Evolutionary conservation across 2,113 vertebrate species (phyloP), one percentile per base, ranked within the genome.

Genomic region (Apeltes quadracus): DNA sequence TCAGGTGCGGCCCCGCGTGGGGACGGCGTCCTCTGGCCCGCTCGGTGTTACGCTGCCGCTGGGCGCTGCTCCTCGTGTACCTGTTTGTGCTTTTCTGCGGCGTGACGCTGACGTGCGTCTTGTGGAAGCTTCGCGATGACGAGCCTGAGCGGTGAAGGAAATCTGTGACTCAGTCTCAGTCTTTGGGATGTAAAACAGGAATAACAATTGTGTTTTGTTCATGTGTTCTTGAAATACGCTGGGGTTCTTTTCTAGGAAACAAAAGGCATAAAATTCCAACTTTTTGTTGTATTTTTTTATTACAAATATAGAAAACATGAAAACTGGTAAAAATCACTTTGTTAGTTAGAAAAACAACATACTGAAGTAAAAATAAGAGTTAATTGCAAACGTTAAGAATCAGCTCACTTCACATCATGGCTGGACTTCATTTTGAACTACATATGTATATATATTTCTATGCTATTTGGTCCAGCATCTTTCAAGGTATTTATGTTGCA

Each of bases 301-400:
- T 93, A 91, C 90, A 92, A 92, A 92, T 88, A 90, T 89, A 89
- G 73, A 77, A 90, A 79, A 81, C 55, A 84, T 77, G 62, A 83
- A 87, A 88, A 87, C 70, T 72, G 75, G 85, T 85, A 90, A 77
- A n/a, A 91, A 85, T 82, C 81, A 81, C 72, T 83, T 51, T 36
- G 85, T 91, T 92, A 90, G 89, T 85, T 83, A 80, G 48, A 88
- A 72, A 72, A 83, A 79, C 79, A 66, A 56, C 78, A 83, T 38
- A 83, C 54, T 82, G 82, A 58, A 87, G 62, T 85, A 20, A 86
- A 82, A 74, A 89, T 56, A 75, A 44, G 20, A 69, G 73, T 69
- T 59, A 72, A 76, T 65, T 78, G 59, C 16, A 64, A 78, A 71
- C 20, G 11, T 72, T 61, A 69, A 75, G 18, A 51, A 63, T 69